These are phyloP conservation scores for Drosophila persimilis DNA, from an alignment of 1,140 invertebrate genomes.

Conservation along the genomic window DNA sequence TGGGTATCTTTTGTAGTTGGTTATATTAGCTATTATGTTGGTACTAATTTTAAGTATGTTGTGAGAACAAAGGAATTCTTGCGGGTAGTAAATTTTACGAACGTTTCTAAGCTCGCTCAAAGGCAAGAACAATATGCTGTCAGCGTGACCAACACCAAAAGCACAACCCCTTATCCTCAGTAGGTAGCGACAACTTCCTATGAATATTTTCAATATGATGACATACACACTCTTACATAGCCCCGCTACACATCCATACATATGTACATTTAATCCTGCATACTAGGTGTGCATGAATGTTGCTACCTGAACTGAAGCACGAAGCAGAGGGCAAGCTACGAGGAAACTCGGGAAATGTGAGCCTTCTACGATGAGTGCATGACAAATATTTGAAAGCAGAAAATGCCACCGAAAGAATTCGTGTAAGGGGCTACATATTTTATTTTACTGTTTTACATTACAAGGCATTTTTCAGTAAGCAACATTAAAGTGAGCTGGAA, in stretches of 20 bases:
- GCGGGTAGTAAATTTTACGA: constrained; percentile 57
- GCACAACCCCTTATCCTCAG: constrained; percentile 2
- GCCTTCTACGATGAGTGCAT: constrained; percentile 45
- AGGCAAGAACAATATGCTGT: constrained; percentile 53
- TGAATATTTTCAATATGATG: constrained; percentile 56
- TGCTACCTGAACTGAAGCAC: constrained; percentile 23
- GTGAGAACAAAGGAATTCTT: constrained; percentile 61
- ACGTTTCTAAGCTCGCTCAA: constrained; percentile 36
- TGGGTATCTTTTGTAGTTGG: too few species aligned
- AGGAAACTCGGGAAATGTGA: constrained; percentile 18
- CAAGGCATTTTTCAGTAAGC: constrained; percentile 48
- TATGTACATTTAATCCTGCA: too few species aligned
- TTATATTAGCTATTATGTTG: too few species aligned
- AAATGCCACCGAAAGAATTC: constrained; percentile 61
- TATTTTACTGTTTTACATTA: constrained; percentile 64
- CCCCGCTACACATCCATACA: not conserved
- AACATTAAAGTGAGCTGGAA: constrained; percentile 7
- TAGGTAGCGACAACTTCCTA: constrained; percentile 37
- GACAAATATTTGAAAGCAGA: constrained; percentile 62
- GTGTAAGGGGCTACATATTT: constrained; percentile 63
- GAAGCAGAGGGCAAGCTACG: constrained; percentile 18
- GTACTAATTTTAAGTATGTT: constrained; percentile 19
- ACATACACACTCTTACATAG: constrained; percentile 17
- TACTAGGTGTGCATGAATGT: constrained; percentile 26
- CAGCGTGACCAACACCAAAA: constrained; percentile 49